Percentiles rank a stretch among this genome's conserved stretches.
Conservation (phyloP, 1,140 invertebrate species). For the Drosophila murphyi region DNA sequence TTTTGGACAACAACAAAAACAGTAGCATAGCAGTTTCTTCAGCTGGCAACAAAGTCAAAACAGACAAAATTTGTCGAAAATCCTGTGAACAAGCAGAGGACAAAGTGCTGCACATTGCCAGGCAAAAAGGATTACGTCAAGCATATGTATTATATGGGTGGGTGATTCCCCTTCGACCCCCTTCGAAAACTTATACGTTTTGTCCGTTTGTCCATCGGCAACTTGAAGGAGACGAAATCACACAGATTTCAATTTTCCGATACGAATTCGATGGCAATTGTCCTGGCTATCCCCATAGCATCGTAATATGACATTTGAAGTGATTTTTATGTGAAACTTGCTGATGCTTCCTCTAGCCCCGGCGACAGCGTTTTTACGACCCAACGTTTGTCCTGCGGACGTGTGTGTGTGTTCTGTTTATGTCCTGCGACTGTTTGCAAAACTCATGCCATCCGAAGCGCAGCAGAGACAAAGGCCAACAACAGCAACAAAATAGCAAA, state of each 20-base stretch:
- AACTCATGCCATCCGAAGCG: constrained; percentile 64
- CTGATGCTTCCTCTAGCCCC: constrained; percentile 68
- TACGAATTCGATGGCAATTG: constrained; percentile 76
- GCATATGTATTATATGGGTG: constrained; percentile 77
- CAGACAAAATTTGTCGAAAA: constrained; percentile 79
- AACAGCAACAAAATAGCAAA: constrained; percentile 14
- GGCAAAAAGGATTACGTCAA: constrained; percentile 80
- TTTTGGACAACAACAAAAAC: constrained; percentile 43
- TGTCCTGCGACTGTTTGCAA: constrained; percentile 66
- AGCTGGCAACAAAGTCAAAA: constrained; percentile 66
- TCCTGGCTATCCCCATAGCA: constrained; percentile 49
- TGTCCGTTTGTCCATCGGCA: constrained; percentile 42
- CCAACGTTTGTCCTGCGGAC: constrained; percentile 39
- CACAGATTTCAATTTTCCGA: constrained; percentile 80
- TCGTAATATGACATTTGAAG: constrained; percentile 81
- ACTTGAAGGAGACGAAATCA: constrained; percentile 41
- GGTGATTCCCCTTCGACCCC: constrained; percentile 43
- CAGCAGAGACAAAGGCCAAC: constrained; percentile 69
- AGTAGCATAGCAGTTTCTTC: constrained; percentile 6
- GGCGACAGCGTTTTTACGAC: constrained; percentile 44
- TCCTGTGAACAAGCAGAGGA: constrained; percentile 78
- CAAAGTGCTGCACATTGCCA: constrained; percentile 73
- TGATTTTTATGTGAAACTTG: constrained; percentile 82
- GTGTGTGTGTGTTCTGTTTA: constrained; percentile 37
- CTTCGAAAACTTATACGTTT: constrained; percentile 63